These are phyloP conservation scores for Myiozetetes cayanensis DNA, from an alignment of 2,113 vertebrate genomes.

Conservation along the genomic window DNA sequence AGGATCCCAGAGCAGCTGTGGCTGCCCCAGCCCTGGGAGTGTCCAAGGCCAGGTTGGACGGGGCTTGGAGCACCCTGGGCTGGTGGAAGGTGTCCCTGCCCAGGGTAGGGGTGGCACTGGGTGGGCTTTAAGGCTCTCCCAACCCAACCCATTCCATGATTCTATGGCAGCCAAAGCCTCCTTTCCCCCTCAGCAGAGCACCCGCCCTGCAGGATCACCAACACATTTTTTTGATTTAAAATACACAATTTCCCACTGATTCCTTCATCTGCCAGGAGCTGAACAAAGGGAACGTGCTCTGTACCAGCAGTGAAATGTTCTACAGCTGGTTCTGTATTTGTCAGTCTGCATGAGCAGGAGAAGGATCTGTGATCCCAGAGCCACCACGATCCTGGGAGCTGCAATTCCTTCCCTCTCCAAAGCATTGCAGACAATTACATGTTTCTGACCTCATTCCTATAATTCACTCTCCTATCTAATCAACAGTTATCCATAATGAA, in stretches of 20 bases:
- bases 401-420: not conserved
- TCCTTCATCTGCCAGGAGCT: not conserved
- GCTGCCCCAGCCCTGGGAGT: not conserved
- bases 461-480: not conserved
- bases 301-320: not conserved
- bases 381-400: not conserved
- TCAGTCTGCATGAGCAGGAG: not conserved
- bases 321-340: fast-evolving
- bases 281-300: fast-evolving
- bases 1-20: not conserved
- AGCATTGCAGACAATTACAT: not conserved
- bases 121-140: not conserved
- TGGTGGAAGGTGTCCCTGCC: not conserved
- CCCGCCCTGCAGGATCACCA: not conserved
- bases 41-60: not conserved
- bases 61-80: not conserved
- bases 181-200: not conserved
- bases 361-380: not conserved
- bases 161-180: not conserved
- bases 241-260: not conserved
- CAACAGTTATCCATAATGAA: constrained; percentile 38
- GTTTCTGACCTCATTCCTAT: not conserved
- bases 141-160: not conserved
- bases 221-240: too few relatives aligned
- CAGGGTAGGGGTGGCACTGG: not conserved